Evolutionary conservation across 2,113 vertebrate species (phyloP).

Genomic region (Thinocorus orbignyianus): DNA sequence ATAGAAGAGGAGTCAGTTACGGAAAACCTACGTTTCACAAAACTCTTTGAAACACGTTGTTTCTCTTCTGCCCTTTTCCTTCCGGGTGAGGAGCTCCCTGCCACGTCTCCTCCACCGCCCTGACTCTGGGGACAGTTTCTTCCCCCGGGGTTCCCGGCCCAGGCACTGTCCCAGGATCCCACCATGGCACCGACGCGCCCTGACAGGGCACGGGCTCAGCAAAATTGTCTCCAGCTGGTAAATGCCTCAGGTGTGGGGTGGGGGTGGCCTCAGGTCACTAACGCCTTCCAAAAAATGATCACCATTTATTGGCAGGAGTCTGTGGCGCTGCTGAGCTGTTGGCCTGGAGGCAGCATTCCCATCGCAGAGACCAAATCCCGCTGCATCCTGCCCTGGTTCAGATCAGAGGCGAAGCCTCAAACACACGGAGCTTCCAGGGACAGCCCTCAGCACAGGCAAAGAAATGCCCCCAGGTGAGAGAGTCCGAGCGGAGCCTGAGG

Average conservation of each 20-base stretch:
- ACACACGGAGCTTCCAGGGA: neutral
- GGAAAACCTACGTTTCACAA: neutral
- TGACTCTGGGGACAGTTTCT: neutral
- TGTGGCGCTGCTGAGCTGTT: neutral
- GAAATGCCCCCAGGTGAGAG: rapidly evolving
- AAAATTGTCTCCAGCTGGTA: rapidly evolving
- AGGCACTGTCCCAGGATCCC: neutral
- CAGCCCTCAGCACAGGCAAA: neutral
- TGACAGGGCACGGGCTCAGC: neutral
- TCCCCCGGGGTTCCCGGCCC: neutral
- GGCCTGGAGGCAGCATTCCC: neutral
- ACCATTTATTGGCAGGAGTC: neutral
- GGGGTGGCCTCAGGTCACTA: neutral
- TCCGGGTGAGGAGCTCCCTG: neutral
- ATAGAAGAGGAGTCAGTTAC: neutral
- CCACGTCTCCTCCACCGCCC: neutral
- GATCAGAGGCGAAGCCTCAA: neutral
- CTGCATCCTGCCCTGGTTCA: neutral
- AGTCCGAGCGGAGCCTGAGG: neutral
- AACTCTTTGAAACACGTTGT: neutral
- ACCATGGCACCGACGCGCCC: too few relatives aligned
- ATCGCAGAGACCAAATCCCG: neutral
- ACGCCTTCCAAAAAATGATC: neutral
- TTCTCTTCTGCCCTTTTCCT: neutral
- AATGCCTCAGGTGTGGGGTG: neutral